These are phyloP conservation scores for Silurus aristotelis DNA, from an alignment of 2,797 vertebrate species.

Conservation along the genomic window DNA sequence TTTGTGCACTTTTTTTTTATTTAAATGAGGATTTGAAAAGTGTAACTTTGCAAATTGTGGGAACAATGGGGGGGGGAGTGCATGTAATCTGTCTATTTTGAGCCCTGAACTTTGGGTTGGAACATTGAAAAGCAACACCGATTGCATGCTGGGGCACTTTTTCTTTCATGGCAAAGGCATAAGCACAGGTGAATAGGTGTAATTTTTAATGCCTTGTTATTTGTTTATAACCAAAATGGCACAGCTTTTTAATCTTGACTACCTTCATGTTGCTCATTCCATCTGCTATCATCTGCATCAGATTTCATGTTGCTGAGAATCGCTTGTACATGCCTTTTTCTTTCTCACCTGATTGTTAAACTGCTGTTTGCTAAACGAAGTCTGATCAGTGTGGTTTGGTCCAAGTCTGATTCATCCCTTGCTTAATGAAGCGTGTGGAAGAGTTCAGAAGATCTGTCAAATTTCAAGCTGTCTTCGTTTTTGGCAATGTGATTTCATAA, in stretches of 20 bases:
- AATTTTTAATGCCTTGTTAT: conserved; percentile 39
- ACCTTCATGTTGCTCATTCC: neutral
- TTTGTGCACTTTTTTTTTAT: neutral
- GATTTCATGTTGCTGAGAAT: neutral
- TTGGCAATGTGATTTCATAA: neutral
- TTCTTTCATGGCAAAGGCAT: neutral
- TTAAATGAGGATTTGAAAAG: neutral
- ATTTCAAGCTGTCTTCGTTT: neutral
- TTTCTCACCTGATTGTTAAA: neutral
- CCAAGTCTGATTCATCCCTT: conserved; percentile 38
- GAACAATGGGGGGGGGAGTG: no score
- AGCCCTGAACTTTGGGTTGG: neutral
- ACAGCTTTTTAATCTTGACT: conserved; percentile 23
- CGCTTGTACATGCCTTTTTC: neutral
- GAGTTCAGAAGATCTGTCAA: conserved; percentile 15
- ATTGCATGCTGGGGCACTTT: neutral
- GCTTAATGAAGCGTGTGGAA: conserved; percentile 12
- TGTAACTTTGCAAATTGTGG: neutral
- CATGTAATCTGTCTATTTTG: neutral
- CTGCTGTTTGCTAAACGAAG: conserved; percentile 22
- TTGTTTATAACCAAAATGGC: conserved; percentile 24
- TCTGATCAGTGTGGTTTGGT: neutral
- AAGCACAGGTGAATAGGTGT: neutral
- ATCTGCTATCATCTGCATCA: conserved; percentile 34
- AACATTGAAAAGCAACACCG: neutral